phyloP scores from a whole-genome alignment of 35 echinoderm and acorn worm species.

The Stichopus chloronotus region DNA sequence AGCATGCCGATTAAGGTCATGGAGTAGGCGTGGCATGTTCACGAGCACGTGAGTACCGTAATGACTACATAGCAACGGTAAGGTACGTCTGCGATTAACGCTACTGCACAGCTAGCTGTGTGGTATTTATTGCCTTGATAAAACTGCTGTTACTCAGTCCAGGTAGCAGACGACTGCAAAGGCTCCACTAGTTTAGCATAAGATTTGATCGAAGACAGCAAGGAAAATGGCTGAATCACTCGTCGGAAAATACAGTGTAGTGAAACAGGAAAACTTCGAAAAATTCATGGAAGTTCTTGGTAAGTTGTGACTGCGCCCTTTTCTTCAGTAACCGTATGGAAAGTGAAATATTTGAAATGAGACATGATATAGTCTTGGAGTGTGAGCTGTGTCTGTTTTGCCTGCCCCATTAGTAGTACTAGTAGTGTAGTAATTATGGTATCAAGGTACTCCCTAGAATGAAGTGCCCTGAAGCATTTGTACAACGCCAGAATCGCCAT shows the following conservation, averaged over 20 bases:
- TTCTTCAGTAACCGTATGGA: no score
- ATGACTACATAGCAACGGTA: no score
- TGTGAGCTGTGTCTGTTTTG: no score
- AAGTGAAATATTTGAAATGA: no score
- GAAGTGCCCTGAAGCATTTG: no score
- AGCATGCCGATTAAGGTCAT: background rate
- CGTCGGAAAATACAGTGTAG: background rate
- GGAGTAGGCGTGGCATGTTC: background rate
- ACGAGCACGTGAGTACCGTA: background rate
- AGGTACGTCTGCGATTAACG: no score
- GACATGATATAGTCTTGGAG: no score
- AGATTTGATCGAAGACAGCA: background rate
- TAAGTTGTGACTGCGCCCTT: background rate
- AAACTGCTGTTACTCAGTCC: background rate
- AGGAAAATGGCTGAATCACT: constrained; percentile 20
- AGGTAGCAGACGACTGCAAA: constrained; percentile 10
- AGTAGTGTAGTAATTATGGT: no score
- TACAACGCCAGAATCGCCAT: no score
- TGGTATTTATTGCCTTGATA: background rate
- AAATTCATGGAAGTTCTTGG: constrained; percentile 43
- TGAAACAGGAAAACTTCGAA: constrained; percentile 27
- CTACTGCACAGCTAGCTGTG: background rate
- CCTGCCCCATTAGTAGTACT: no score
- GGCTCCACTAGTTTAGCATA: background rate
- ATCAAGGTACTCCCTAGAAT: no score